Evolutionary conservation across 2,888 invertebrate species (phyloP).

Genomic region (Callimorpha dominula): DNA sequence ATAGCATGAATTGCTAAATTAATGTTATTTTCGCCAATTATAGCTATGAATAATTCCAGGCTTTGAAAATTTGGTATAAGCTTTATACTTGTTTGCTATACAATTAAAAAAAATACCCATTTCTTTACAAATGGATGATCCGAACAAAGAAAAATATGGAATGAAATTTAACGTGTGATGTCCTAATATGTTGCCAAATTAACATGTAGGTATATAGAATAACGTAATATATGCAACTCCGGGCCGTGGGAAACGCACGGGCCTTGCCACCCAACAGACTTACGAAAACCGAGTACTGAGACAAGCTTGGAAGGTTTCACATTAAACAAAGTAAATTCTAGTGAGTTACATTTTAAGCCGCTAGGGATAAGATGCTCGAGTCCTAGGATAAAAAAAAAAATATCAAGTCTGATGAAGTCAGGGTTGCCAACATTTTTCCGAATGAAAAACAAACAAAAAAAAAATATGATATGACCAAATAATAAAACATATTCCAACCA

Average conservation of each 20-base stretch:
- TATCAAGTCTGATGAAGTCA: no score
- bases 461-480: no score
- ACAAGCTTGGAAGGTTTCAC: not conserved
- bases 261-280: constrained; percentile 34
- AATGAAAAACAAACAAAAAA: no score
- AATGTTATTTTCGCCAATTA: no score
- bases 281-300: constrained; percentile 41
- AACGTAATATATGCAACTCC: constrained; percentile 34
- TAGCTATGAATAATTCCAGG: not conserved
- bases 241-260: constrained; percentile 45
- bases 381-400: no score
- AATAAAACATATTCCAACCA: no score
- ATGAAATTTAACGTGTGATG: constrained; percentile 31
- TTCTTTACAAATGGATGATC: not conserved
- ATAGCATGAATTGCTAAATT: no score
- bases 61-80: not conserved
- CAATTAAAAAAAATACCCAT: not conserved
- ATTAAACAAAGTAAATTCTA: not conserved
- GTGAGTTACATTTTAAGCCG: not conserved
- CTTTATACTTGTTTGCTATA: not conserved
- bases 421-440: no score
- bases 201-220: constrained; percentile 21
- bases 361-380: not conserved
- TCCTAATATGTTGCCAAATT: constrained; percentile 45
- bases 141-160: constrained; percentile 35